A percentile compares a stretch with the other conserved stretches of the same genome.
Evolutionary conservation across 2,113 vertebrate genomes (phyloP).

Genomic region (Sinocyclocheilus anshuiensis): DNA sequence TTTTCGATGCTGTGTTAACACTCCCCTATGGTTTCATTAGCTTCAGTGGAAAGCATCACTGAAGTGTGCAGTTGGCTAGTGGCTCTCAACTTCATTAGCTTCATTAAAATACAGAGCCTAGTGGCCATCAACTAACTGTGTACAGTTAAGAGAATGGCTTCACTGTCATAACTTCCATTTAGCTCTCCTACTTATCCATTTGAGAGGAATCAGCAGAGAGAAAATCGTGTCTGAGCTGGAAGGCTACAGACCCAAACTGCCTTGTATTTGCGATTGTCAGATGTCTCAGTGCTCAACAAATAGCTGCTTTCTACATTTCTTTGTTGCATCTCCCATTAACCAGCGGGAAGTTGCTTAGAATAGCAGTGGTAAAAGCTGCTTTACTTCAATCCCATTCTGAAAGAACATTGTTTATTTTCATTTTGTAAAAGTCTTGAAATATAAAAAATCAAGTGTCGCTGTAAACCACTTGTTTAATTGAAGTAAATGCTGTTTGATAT

Average conservation of each 20-base stretch:
- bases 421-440: constrained; percentile 6
- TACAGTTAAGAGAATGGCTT: constrained; percentile 29
- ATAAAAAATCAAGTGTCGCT: not conserved
- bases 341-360: not conserved
- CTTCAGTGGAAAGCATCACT: constrained; percentile 40
- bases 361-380: not conserved
- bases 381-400: constrained; percentile 1
- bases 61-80: constrained; percentile 12
- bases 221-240: constrained; percentile 6
- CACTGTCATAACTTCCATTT: constrained; percentile 23
- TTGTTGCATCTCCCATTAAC: not conserved
- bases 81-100: constrained; percentile 22
- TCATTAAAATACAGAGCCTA: constrained; percentile 29
- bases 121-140: constrained; percentile 45
- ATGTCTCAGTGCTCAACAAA: constrained; percentile 17
- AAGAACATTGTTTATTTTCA: not conserved
- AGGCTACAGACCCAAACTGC: constrained; percentile 29
- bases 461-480: constrained; percentile 43
- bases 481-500: constrained; percentile 45
- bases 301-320: not conserved
- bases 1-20: constrained; percentile 46
- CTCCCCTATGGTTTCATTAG: constrained; percentile 55
- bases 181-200: constrained; percentile 16
- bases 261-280: constrained; percentile 22
- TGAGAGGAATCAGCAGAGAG: constrained; percentile 46